Evolutionary conservation across 2,797 vertebrate genomes (phyloP).

Genomic region (Sebastes cheni): DNA sequence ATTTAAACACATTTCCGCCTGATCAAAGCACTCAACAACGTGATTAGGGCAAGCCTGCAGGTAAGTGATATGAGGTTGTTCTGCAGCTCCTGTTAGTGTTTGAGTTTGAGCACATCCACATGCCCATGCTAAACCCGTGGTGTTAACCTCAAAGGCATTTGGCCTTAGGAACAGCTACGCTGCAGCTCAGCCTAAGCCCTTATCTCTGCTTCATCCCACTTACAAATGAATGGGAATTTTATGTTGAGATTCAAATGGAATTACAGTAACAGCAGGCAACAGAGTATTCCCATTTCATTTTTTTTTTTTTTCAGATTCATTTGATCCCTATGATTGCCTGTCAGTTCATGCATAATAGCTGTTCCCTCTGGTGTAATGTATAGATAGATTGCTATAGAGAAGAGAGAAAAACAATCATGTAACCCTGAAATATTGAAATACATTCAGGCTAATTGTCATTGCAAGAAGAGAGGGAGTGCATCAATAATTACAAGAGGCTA

Average conservation of each 20-base stretch:
- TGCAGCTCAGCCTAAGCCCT: conserved; percentile 45
- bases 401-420: not conserved
- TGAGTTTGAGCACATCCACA: conserved; percentile 26
- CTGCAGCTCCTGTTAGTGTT: conserved; percentile 14
- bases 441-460: conserved; percentile 37
- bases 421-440: conserved; percentile 42
- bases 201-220: conserved; percentile 51
- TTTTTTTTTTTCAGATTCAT: conserved; percentile 40
- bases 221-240: conserved; percentile 62
- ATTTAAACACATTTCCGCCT: conserved; percentile 31
- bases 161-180: conserved; percentile 36
- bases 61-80: conserved; percentile 13
- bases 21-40: not conserved
- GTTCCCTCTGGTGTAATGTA: conserved; percentile 19
- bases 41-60: conserved; percentile 12
- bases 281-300: conserved; percentile 32
- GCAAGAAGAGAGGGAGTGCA: conserved; percentile 19
- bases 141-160: conserved; percentile 51
- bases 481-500: conserved; percentile 47
- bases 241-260: conserved; percentile 58
- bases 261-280: conserved; percentile 46
- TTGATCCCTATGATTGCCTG: conserved; percentile 44
- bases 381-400: not conserved
- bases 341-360: conserved; percentile 33
- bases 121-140: conserved; percentile 21